Base-by-base conservation (phyloP, 2,113 vertebrate species). In the Equus quagga region DNA sequence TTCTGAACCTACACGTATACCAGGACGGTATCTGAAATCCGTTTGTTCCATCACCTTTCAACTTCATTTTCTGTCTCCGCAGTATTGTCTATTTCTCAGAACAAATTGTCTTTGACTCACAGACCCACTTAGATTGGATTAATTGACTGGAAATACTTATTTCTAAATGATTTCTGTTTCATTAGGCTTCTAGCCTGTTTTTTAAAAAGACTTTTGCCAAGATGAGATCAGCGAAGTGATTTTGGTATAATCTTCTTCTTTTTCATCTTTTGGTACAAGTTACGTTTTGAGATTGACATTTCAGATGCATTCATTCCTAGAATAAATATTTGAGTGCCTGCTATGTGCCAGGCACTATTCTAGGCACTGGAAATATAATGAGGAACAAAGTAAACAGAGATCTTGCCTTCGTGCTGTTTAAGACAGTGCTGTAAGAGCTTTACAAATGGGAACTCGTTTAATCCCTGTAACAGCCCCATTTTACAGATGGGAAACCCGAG, bases 81-180 rank as follows among this genome's bases (percentile, higher is more conserved):
- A 49, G 62, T 89, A 86, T 76, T 90, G 65, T 93, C 44, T 85
- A 1, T 49, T 96, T 78, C 73, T 94, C 21, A 41, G 86, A 90
- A 93, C 78, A 96, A 80, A 92, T 54, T 36, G 33, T 75, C 79
- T 94, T 92, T 46, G 36, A 90, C 44, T 94, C 60, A 89, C 24
- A 98, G 18, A 65, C 36, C 64, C 76, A 72, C 76, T 96, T 95
- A 84, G 60, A 33, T 69, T 95, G 92, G 54, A 67, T 97, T 96
- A 95, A 79, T 93, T 92, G 91, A 65, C 56, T 79, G 62, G 84
- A 92, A 97, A 81, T 80, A 51, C 70, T 95, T 87, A 92, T 84
- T 93, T 92, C 73, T 92, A 69, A 89, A 80, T 72, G 60, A 79
- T 92, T 96, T 94, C 78, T 94, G 69, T 97, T 96, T 97, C 33